A percentile compares a stretch with the other conserved stretches of the same genome.
Conservation (phyloP, 2,113 vertebrate genomes). For the Amblyopsis rosae region DNA sequence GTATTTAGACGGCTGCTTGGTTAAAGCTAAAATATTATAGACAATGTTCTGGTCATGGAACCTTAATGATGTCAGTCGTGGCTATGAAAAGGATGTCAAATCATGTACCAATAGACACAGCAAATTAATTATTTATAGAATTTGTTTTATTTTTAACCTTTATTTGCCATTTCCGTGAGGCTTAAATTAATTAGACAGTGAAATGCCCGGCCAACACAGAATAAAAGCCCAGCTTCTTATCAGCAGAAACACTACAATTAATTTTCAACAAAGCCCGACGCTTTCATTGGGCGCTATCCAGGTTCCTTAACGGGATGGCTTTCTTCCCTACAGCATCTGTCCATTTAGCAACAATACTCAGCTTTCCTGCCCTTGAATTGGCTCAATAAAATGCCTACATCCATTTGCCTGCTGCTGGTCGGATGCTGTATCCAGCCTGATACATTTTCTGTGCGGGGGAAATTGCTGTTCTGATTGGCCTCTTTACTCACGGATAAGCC, state of each 20-base stretch:
- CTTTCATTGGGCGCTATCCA: conserved; percentile 61
- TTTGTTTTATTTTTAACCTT: neutral
- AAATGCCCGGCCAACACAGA: conserved; percentile 1
- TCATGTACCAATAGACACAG: neutral
- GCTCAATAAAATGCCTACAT: conserved; percentile 44
- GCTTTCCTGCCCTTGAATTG: conserved; percentile 36
- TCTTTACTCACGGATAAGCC: conserved; percentile 77
- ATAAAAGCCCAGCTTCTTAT: conserved; percentile 14
- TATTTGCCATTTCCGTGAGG: neutral
- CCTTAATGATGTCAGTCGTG: neutral
- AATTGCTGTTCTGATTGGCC: conserved; percentile 70
- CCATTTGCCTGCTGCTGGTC: conserved; percentile 56
- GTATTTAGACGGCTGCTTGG: conserved; percentile 49
- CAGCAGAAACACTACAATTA: conserved; percentile 29
- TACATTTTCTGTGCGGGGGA: conserved; percentile 68
- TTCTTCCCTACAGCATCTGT: conserved; percentile 56
- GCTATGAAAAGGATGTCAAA: conserved; percentile 13
- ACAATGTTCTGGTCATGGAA: neutral
- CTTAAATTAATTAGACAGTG: conserved; percentile 7
- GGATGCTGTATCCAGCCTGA: conserved; percentile 53
- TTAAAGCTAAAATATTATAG: conserved; percentile 37
- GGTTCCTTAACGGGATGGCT: conserved; percentile 56
- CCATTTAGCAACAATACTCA: conserved; percentile 60
- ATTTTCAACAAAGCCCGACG: conserved; percentile 40
- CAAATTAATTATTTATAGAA: neutral